phyloP scores from a whole-genome alignment of 2,888 invertebrate species.

The Periphyllus acericola region DNA sequence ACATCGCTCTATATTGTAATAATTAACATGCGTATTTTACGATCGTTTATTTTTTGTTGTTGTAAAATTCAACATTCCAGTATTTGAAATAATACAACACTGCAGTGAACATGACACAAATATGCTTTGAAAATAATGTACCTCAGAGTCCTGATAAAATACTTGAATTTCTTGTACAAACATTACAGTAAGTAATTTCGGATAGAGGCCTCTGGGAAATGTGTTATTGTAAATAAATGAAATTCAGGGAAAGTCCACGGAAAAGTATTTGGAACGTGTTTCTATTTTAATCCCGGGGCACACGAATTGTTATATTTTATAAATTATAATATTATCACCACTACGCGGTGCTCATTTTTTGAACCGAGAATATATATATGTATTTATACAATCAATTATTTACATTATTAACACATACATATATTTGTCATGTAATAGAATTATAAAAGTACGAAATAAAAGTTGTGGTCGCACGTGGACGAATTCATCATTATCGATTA shows the following conservation, averaged over 20 bases:
- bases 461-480: too few species aligned
- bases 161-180: conserved; percentile 7
- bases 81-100: background rate
- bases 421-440: too few species aligned
- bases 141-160: conserved; percentile 16
- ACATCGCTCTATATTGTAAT: too few species aligned
- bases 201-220: conserved; percentile 20
- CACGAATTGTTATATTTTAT: background rate
- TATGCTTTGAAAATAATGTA: conserved; percentile 4
- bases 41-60: too few species aligned
- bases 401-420: too few species aligned
- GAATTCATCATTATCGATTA: too few species aligned
- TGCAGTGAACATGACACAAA: background rate
- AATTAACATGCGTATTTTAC: too few species aligned
- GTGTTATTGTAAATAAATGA: conserved; percentile 40
- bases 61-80: too few species aligned
- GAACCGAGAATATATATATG: too few species aligned
- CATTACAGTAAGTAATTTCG: conserved; percentile 8
- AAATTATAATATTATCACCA: background rate
- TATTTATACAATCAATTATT: too few species aligned
- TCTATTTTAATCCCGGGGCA: background rate
- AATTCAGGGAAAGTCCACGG: conserved; percentile 10
- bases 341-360: background rate
- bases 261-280: conserved; percentile 6
- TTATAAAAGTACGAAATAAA: too few species aligned